Evolutionary conservation across 2,888 invertebrate genomes (phyloP).

Genomic region (Dioctria linearis): DNA sequence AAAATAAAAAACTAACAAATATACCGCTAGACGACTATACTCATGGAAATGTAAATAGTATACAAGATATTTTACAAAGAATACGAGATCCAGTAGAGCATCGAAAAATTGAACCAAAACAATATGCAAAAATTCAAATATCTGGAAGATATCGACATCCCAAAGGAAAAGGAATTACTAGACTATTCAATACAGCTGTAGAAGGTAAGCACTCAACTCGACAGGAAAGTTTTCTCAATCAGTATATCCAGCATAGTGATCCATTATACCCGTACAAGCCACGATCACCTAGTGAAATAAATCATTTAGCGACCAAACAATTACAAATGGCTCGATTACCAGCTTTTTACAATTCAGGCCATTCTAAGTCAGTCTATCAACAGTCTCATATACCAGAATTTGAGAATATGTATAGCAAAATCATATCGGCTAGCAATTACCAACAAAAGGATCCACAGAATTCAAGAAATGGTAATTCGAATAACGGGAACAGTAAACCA

Average conservation of each 20-base stretch:
- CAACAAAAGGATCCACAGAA: not conserved
- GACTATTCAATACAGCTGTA: slow-evolving; percentile 65
- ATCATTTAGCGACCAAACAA: slow-evolving; percentile 77
- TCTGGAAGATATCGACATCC: slow-evolving; percentile 68
- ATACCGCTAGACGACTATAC: not conserved
- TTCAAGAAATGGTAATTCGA: slow-evolving; percentile 7
- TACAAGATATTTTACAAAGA: slow-evolving; percentile 68
- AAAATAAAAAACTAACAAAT: slow-evolving; percentile 24
- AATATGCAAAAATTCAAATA: slow-evolving; percentile 67
- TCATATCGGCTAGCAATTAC: slow-evolving; percentile 53
- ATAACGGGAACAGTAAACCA: slow-evolving; percentile 70
- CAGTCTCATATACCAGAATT: slow-evolving; percentile 25
- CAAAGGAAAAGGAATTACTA: slow-evolving; percentile 67
- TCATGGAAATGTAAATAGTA: slow-evolving; percentile 64
- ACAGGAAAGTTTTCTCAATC: slow-evolving; percentile 55
- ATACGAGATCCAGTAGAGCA: slow-evolving; percentile 3
- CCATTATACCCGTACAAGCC: slow-evolving; percentile 82
- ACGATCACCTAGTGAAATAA: slow-evolving; percentile 81
- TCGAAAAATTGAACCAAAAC: slow-evolving; percentile 56
- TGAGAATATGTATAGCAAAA: slow-evolving; percentile 54
- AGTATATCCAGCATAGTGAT: slow-evolving; percentile 68
- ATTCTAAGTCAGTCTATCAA: slow-evolving; percentile 4
- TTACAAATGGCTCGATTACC: slow-evolving; percentile 53
- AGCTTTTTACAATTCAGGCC: not conserved
- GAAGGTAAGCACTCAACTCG: slow-evolving; percentile 55